Percentiles rank a stretch among this genome's conserved stretches.
phyloP scores from a whole-genome alignment of 2,797 vertebrate species.

The Choloepus didactylus region DNA sequence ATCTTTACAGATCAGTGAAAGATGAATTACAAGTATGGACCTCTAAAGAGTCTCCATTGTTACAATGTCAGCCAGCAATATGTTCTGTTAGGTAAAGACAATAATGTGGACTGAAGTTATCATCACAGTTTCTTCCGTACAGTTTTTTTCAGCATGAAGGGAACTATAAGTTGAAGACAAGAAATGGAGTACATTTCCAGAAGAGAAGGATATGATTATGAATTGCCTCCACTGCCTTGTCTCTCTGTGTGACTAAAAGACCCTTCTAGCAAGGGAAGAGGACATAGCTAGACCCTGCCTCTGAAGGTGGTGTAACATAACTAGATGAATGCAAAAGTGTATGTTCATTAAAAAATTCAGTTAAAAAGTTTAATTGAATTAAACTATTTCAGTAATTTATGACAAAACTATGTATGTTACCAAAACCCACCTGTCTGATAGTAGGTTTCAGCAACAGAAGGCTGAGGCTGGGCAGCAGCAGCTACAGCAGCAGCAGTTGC shows the following conservation, averaged over 20 bases:
- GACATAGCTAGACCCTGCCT: background rate
- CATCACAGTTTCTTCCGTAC: background rate
- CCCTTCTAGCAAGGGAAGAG: background rate
- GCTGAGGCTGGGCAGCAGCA: conserved; percentile 94
- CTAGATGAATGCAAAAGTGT: background rate
- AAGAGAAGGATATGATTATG: background rate
- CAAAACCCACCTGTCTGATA: conserved; percentile 95
- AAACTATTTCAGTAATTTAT: conserved; percentile 1
- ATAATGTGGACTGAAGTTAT: background rate
- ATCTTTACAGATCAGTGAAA: conserved; percentile 31
- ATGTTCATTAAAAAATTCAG: conserved; percentile 54
- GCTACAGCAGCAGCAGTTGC: conserved; percentile 94
- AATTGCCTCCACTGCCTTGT: background rate
- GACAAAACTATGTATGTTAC: background rate
- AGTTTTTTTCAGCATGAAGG: background rate
- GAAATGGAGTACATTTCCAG: conserved; percentile 14
- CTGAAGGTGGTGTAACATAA: background rate
- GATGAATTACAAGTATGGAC: background rate
- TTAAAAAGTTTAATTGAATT: background rate
- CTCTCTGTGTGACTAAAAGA: conserved; percentile 22
- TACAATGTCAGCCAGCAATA: background rate
- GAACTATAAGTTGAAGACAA: background rate
- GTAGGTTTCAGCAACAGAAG: conserved; percentile 96
- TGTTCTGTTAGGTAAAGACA: conserved; percentile 12
- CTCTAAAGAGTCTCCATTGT: background rate